phyloP scores from a whole-genome alignment of 2,797 vertebrate genomes.

The Leuciscus waleckii region DNA sequence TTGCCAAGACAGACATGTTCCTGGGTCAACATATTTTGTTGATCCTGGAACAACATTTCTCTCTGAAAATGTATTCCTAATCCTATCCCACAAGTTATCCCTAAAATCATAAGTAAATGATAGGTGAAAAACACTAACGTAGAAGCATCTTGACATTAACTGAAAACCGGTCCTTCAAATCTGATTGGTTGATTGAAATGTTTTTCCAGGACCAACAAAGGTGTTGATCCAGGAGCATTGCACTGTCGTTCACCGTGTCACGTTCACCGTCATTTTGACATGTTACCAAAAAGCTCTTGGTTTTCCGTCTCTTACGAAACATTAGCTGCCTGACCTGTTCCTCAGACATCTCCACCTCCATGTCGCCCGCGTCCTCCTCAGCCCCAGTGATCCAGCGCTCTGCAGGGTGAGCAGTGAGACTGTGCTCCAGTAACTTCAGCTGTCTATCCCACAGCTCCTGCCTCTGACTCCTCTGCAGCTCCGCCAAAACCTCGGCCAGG shows the following conservation, averaged over 20 bases:
- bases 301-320: neutral
- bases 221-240: neutral
- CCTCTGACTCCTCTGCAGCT: slow-evolving; percentile 87
- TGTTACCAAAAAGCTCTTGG: neutral
- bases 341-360: slow-evolving; percentile 76
- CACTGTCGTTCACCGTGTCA: neutral
- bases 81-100: neutral
- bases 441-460: slow-evolving; percentile 85
- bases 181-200: neutral
- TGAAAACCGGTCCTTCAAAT: neutral
- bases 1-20: neutral
- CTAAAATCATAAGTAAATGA: neutral
- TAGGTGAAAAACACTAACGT: neutral
- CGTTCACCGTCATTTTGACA: neutral
- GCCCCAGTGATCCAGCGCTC: slow-evolving; percentile 77
- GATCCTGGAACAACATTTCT: neutral
- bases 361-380: slow-evolving; percentile 65
- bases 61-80: neutral
- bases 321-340: slow-evolving; percentile 76
- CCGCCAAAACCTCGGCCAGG: slow-evolving; percentile 89
- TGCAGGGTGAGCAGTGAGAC: slow-evolving; percentile 81
- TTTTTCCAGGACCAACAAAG: neutral
- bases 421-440: slow-evolving; percentile 75
- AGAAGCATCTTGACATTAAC: neutral
- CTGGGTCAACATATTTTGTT: neutral